These are phyloP conservation scores for Arbacia lixula DNA, from an alignment of 53 echinoderm and acorn worm genomes.

Conservation along the genomic window DNA sequence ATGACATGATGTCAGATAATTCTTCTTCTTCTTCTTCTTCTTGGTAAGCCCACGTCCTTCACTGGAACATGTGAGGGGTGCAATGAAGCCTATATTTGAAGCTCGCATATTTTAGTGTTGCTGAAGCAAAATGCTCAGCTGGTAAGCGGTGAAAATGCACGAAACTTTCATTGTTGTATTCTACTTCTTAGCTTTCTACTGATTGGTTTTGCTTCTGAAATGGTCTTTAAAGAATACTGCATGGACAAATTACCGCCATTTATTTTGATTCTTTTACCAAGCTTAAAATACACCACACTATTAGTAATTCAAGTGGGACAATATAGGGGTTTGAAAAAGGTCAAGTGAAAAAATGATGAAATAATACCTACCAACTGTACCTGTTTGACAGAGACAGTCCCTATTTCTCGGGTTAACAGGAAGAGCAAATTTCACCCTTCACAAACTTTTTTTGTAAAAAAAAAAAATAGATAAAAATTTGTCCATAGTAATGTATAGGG, in stretches of 20 bases:
- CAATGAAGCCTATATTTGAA: slow-evolving; percentile 6
- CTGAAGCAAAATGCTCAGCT: too few species aligned
- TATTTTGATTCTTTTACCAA: slow-evolving; percentile 1
- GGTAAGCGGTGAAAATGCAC: too few species aligned
- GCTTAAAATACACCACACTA: background rate
- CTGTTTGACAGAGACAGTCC: too few species aligned
- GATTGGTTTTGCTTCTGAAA: slow-evolving; percentile 3
- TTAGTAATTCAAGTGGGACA: slow-evolving; percentile 1
- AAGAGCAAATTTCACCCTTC: slow-evolving; percentile 11
- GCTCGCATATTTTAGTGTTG: too few species aligned
- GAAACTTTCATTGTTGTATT: too few species aligned
- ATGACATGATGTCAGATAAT: slow-evolving; percentile 11
- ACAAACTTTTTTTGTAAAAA: background rate
- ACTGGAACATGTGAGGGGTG: background rate
- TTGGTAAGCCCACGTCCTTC: too few species aligned
- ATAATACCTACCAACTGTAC: too few species aligned
- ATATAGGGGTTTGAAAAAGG: background rate
- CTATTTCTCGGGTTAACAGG: too few species aligned
- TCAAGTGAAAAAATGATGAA: slow-evolving; percentile 6
- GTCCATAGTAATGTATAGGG: background rate
- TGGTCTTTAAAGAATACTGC: slow-evolving; percentile 4
- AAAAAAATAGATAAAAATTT: slow-evolving; percentile 1
- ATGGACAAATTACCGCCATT: background rate
- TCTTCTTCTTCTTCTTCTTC: too few species aligned
- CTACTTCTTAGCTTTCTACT: slow-evolving; percentile 3